A percentile compares a stretch with the other conserved stretches of the same genome.
Conservation (phyloP, 2,797 vertebrate genomes). For the Xiphorhynchus erythropygius region DNA sequence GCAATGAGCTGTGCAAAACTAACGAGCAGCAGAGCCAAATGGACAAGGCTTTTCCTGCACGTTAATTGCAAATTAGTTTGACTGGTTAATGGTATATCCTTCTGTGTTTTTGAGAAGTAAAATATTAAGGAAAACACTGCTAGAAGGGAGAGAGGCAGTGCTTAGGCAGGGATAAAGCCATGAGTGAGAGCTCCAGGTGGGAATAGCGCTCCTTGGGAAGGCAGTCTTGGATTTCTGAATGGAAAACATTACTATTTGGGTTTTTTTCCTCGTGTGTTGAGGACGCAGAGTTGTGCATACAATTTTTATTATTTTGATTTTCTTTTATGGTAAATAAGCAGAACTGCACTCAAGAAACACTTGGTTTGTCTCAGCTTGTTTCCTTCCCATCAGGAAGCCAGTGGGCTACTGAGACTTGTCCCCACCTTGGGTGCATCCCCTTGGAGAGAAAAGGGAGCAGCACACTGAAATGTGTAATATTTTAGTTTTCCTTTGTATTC, state of each 20-base stretch:
- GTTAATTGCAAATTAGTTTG: background rate
- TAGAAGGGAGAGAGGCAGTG: background rate
- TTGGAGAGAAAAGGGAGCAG: background rate
- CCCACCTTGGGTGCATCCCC: background rate
- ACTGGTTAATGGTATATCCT: background rate
- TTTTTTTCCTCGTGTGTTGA: background rate
- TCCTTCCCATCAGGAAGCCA: background rate
- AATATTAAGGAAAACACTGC: background rate
- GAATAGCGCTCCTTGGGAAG: accelerated
- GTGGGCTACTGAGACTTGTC: background rate
- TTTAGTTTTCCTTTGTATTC: background rate
- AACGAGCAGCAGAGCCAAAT: background rate
- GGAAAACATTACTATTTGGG: background rate
- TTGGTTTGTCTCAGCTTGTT: background rate
- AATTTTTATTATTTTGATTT: no score
- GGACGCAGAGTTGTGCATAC: background rate
- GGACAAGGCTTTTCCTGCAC: background rate
- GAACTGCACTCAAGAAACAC: background rate
- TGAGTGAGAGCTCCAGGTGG: background rate
- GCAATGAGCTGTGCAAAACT: background rate
- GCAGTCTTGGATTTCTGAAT: background rate
- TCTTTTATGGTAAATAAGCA: background rate
- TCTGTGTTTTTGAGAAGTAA: background rate
- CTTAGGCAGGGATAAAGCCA: background rate
- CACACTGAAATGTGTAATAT: accelerated